Evolutionary conservation across 2,113 vertebrate genomes (phyloP).

Genomic region (Sigmodon hispidus): DNA sequence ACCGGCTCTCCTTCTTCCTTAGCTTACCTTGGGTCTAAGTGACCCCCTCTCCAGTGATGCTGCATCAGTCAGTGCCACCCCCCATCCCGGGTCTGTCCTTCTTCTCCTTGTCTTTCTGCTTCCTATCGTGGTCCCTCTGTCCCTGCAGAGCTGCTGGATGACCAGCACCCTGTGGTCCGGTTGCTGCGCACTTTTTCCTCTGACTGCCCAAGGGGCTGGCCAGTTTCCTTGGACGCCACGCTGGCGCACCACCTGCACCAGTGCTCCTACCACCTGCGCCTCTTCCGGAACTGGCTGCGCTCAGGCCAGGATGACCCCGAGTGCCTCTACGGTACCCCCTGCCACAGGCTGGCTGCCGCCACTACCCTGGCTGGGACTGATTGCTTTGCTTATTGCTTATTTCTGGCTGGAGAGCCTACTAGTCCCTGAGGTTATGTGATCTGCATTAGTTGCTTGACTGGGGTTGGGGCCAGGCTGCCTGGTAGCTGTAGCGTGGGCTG

Average conservation of each 20-base stretch:
- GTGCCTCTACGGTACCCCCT: slow-evolving; percentile 95
- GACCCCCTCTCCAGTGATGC: slow-evolving; percentile 46
- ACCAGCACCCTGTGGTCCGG: slow-evolving; percentile 93
- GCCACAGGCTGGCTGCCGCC: slow-evolving; percentile 83
- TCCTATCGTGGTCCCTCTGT: slow-evolving; percentile 76
- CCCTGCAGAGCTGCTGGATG: slow-evolving; percentile 93
- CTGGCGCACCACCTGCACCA: slow-evolving; percentile 98
- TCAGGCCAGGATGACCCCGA: slow-evolving; percentile 98
- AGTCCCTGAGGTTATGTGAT: slow-evolving; percentile 55
- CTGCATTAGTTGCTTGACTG: slow-evolving; percentile 78
- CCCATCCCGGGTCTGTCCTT: slow-evolving; percentile 73
- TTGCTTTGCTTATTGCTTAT: slow-evolving; percentile 85
- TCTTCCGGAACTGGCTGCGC: slow-evolving; percentile 99
- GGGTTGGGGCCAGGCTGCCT: slow-evolving; percentile 73
- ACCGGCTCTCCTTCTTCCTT: slow-evolving; percentile 55
- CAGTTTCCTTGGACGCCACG: slow-evolving; percentile 92
- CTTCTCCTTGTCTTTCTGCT: slow-evolving; percentile 80
- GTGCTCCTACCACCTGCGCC: slow-evolving; percentile 98
- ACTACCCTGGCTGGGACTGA: slow-evolving; percentile 82
- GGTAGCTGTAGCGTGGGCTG: slow-evolving; percentile 75
- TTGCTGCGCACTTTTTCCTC: slow-evolving; percentile 95
- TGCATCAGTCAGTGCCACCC: slow-evolving; percentile 56
- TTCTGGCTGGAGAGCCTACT: slow-evolving; percentile 71
- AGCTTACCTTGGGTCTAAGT: slow-evolving; percentile 67
- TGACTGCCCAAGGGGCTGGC: slow-evolving; percentile 90